Conservation (phyloP, 1,140 invertebrate genomes). For the Octopus sinensis region DNA sequence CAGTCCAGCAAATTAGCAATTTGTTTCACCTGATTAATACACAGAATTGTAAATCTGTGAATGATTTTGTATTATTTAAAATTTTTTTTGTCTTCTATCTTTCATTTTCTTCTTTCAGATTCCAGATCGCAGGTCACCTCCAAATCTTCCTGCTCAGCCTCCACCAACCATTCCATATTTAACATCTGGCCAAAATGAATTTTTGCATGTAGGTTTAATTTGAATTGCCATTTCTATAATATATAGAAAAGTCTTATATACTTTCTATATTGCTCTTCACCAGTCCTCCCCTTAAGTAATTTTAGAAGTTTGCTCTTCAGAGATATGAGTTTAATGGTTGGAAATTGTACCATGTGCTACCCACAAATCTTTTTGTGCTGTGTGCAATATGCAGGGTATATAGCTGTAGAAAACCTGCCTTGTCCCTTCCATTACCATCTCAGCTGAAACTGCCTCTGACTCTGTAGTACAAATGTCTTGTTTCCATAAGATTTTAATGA, state of each 20-base stretch:
- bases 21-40: no score
- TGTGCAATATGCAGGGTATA: no score
- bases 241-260: neutral
- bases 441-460: no score
- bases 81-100: neutral
- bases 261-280: neutral
- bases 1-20: no score
- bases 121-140: neutral
- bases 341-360: no score
- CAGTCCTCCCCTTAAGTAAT: neutral
- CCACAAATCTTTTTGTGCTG: no score
- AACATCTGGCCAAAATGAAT: conserved; percentile 35
- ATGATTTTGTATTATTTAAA: no score
- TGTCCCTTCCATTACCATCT: no score
- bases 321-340: neutral
- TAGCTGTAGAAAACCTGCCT: no score
- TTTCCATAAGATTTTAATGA: no score
- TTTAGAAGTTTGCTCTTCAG: neutral
- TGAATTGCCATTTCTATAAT: conserved; percentile 1
- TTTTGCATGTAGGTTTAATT: conserved; percentile 31
- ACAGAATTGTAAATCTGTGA: no score
- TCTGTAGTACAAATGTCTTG: no score
- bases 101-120: neutral
- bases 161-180: conserved; percentile 5
- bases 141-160: conserved; percentile 1